Evolutionary conservation across 1,140 invertebrate genomes (phyloP), one percentile per base, ranked within the genome.

Genomic region (Thalassaphorura encarpata): DNA sequence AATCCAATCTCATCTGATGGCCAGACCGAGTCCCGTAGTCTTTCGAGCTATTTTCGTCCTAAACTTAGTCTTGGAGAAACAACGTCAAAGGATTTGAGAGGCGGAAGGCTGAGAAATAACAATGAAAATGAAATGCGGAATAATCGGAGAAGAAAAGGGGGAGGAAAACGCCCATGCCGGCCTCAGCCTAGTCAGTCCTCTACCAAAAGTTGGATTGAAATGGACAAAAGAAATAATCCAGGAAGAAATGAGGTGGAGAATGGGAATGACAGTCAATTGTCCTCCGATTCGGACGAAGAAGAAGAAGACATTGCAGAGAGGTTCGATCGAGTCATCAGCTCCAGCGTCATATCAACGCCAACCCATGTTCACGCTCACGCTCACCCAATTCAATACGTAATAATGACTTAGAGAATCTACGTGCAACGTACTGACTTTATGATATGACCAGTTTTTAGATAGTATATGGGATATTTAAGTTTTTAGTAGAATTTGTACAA

Each of bases 241-340:
- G 33, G 33, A 11, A 59, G 28, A 64, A 62, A 15, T 3, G 21
- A 26, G 47, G 68, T 70, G 52, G 56, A 70, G 23, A 69, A 71
- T 47, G 73, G 72, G 68, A 15, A 66, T 69, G 11, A 52, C 66
- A 1, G 66, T 73, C 11, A 70, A 71, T 50, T 71, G 72, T 62
- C 70, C 71, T 62, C 70, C 70, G 67, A 72, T 55, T 74, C 68
- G 33, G 57, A 51, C 40, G 54, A 47, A n/a, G 71, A 76, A 46
- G 72, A 75, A 54, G 71, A 75, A 39, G 76, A 81, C 69, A 76
- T 84, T 66, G 72, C 83, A 62, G 79, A 83, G 61, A 78, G 77
- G 68, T 84, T 83, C 74, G 76, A 79, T 63, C 75, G 74, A 13
- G 24, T 53, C 24, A 45, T 41, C 31, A 39, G 16, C 6, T 15